Base-by-base conservation (phyloP, 2,888 invertebrate genomes). In the Chesias legatella region DNA sequence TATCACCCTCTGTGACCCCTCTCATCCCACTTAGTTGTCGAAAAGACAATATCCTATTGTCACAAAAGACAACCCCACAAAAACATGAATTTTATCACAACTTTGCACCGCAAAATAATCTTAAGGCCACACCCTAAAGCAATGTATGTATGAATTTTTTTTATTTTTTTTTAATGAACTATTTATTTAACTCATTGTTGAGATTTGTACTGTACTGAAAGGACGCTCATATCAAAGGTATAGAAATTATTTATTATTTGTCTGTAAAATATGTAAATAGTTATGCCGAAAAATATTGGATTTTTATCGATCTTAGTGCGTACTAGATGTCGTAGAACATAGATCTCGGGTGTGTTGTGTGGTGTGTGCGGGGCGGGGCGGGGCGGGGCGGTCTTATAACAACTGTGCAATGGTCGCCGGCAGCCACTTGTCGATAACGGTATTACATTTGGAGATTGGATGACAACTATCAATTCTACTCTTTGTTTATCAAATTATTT, bases 221-320 rank as follows among this genome's bases (percentile, higher is more conserved):
- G 66, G 67, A 75, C 71, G 79, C 80, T 83, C 86, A 85, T 85
- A 83, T 85, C 86, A 81, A 79, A 79, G 74, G 77, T 75, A 73
- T 77, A 78, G 77, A 79, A 79, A 79, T 74, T 74, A 75, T 77
- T 78, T 76, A 78, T 80, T 71, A 67, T 81, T 83, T 80, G 75
- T 75, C 77, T 86, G 86, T 86, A 86, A 75, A 78, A 83, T 81
- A 84, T 86, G 86, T 86, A 86, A 81, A 86, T 86, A 86, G 63
- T 71, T 73, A 65, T 71, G 73, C 74, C 75, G 66, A 70, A 70
- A 67, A 59, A 49, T 67, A 67, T 68, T 68, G 63, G 66, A 64
- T 62, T 66, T 64, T 67, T 60, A 70, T 64, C 65, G 48, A 67
- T 73, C 58, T 70, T 74, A 77, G 74, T 72, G 63, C 73, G 69